Percentiles rank a stretch among this genome's conserved stretches.
Evolutionary conservation across 2,888 invertebrate species (phyloP).

Genomic region (Ellobium chinense): DNA sequence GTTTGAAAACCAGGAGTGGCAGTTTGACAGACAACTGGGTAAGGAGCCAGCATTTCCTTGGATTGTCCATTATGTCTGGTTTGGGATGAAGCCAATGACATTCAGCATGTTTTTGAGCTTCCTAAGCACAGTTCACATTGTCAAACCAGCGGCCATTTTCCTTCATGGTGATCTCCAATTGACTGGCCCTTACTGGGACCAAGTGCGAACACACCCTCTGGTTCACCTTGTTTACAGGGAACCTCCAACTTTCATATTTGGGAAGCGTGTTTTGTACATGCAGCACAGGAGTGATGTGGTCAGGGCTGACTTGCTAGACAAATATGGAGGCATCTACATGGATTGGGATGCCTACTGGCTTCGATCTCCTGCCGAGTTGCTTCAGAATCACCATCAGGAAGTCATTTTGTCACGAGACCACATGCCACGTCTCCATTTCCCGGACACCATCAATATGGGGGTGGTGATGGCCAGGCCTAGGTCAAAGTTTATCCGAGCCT

Average conservation of each 20-base stretch:
- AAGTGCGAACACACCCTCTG: conserved; percentile 59
- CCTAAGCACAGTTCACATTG: conserved; percentile 68
- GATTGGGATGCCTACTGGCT: conserved; percentile 77
- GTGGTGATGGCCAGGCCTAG: conserved; percentile 71
- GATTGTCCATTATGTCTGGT: conserved; percentile 75
- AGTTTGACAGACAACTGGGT: not conserved
- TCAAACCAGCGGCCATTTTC: conserved; percentile 68
- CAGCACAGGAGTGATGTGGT: conserved; percentile 74
- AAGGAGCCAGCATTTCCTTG: conserved; percentile 63
- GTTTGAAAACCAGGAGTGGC: not conserved
- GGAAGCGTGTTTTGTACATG: conserved; percentile 61
- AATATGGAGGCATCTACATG: conserved; percentile 76
- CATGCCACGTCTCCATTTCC: conserved; percentile 61
- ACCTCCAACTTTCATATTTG: conserved; percentile 58
- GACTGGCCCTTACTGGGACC: conserved; percentile 66
- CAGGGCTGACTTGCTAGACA: conserved; percentile 72
- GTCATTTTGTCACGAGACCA: conserved; percentile 69
- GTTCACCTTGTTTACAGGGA: conserved; percentile 60
- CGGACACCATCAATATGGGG: conserved; percentile 65
- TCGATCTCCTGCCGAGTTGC: conserved; percentile 58
- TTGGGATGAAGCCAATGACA: conserved; percentile 64
- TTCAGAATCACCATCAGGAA: conserved; percentile 44
- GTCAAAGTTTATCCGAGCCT: conserved; percentile 59
- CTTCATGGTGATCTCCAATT: conserved; percentile 71
- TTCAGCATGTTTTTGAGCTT: conserved; percentile 74